phyloP scores from a whole-genome alignment of 2,113 vertebrate genomes.

The Aspidoscelis tigris region DNA sequence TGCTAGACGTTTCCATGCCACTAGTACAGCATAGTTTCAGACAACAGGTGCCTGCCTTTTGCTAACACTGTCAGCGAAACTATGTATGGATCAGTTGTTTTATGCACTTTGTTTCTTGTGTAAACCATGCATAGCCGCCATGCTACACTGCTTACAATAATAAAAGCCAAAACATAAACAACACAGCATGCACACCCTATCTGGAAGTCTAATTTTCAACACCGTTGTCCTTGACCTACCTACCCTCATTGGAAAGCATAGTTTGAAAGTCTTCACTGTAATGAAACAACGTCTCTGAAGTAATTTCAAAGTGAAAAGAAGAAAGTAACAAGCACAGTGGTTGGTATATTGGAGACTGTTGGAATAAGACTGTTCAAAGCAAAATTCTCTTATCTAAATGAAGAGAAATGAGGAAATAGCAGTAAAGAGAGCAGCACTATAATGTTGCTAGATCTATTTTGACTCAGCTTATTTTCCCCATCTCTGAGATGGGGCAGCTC shows the following conservation, averaged over 20 bases:
- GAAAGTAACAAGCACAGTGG: slow-evolving; percentile 63
- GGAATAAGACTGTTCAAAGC: slow-evolving; percentile 62
- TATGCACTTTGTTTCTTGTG: background rate
- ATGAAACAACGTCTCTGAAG: slow-evolving; percentile 51
- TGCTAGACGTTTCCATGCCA: background rate
- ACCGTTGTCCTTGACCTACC: slow-evolving; percentile 55
- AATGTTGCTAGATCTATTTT: slow-evolving; percentile 52
- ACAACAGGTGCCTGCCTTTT: background rate
- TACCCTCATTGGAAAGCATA: slow-evolving; percentile 17
- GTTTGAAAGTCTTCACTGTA: slow-evolving; percentile 43
- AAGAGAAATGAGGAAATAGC: slow-evolving; percentile 70
- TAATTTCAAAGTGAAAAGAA: slow-evolving; percentile 69
- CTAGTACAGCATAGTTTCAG: background rate
- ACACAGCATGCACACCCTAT: slow-evolving; percentile 13
- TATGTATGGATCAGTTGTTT: background rate
- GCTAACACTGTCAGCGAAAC: background rate
- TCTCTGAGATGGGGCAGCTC: slow-evolving; percentile 58
- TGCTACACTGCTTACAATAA: background rate
- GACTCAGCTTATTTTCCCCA: slow-evolving; percentile 65
- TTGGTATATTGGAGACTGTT: slow-evolving; percentile 64
- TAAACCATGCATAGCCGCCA: background rate
- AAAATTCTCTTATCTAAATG: slow-evolving; percentile 63
- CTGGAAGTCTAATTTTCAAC: slow-evolving; percentile 41
- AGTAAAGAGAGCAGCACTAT: slow-evolving; percentile 33
- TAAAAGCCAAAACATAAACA: slow-evolving; percentile 38